Conservation (phyloP, 1,140 invertebrate genomes). For the Drosophila pachea region DNA sequence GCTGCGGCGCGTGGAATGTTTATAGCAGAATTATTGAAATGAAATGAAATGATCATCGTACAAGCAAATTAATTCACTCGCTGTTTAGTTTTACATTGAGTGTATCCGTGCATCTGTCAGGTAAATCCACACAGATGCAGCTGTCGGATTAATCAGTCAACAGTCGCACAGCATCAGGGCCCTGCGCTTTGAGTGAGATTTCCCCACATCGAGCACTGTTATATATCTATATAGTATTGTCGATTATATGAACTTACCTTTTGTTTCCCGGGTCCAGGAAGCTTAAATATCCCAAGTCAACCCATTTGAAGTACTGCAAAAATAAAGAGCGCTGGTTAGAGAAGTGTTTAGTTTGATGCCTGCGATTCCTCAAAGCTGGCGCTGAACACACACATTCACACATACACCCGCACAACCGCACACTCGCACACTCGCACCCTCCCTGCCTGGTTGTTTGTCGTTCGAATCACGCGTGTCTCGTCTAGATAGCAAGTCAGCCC, state of each 20-base stretch:
- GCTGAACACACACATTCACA: slow-evolving; percentile 2
- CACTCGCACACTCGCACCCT: not conserved
- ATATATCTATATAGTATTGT: not conserved
- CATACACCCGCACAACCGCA: not conserved
- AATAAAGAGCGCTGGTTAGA: too few species aligned
- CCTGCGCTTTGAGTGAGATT: too few species aligned
- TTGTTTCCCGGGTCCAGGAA: slow-evolving; percentile 79
- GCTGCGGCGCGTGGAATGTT: slow-evolving; percentile 31
- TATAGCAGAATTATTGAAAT: not conserved
- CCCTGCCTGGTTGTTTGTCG: slow-evolving; percentile 38
- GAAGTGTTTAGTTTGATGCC: slow-evolving; percentile 8
- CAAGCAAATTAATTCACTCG: slow-evolving; percentile 28
- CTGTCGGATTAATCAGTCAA: slow-evolving; percentile 54
- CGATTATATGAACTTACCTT: slow-evolving; percentile 57
- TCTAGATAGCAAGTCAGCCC: not conserved
- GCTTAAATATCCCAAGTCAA: slow-evolving; percentile 77
- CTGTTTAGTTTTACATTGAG: slow-evolving; percentile 16
- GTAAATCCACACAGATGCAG: slow-evolving; percentile 10
- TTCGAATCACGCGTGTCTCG: slow-evolving; percentile 1
- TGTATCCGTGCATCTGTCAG: slow-evolving; percentile 16
- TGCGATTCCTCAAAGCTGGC: slow-evolving; percentile 10
- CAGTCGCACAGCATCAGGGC: slow-evolving; percentile 37
- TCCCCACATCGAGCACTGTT: too few species aligned
- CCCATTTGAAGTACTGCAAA: slow-evolving; percentile 79
- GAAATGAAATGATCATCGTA: slow-evolving; percentile 4